A percentile compares a stretch with the other conserved stretches of the same genome.
Conservation (phyloP, 2,113 vertebrate genomes). For the Eulemur rufifrons region DNA sequence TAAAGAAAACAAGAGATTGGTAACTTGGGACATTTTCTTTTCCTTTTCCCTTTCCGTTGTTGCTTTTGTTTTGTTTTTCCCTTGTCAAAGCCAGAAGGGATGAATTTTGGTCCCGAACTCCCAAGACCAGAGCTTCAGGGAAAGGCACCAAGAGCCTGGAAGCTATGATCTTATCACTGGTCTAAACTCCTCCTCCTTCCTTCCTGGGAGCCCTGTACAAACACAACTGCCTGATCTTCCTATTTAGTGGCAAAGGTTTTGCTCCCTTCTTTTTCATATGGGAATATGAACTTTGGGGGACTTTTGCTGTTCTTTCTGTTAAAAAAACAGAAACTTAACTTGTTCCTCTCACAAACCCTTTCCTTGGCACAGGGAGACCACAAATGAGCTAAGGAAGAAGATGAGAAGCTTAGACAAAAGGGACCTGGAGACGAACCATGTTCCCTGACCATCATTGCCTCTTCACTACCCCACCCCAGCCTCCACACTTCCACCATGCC, state of each 20-base stretch:
- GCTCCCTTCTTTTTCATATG: not conserved
- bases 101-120: constrained; percentile 17
- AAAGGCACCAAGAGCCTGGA: not conserved
- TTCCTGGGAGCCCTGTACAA: not conserved
- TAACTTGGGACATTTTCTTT: not conserved
- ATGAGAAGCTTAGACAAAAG: not conserved
- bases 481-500: not conserved
- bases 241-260: not conserved
- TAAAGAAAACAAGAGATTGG: not conserved
- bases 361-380: not conserved
- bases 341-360: not conserved
- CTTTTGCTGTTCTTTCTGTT: not conserved
- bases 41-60: not conserved
- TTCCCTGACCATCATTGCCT: not conserved
- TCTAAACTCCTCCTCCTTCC: not conserved
- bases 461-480: not conserved
- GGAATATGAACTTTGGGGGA: not conserved
- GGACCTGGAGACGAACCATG: not conserved
- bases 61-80: not conserved
- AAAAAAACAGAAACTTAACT: not conserved
- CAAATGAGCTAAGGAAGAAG: not conserved
- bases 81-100: not conserved
- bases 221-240: not conserved
- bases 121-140: not conserved
- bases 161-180: not conserved